A percentile compares a stretch with the other conserved stretches of the same genome.
Evolutionary conservation across 2,888 invertebrate species (phyloP).

Genomic region (Lucinisca nassula): DNA sequence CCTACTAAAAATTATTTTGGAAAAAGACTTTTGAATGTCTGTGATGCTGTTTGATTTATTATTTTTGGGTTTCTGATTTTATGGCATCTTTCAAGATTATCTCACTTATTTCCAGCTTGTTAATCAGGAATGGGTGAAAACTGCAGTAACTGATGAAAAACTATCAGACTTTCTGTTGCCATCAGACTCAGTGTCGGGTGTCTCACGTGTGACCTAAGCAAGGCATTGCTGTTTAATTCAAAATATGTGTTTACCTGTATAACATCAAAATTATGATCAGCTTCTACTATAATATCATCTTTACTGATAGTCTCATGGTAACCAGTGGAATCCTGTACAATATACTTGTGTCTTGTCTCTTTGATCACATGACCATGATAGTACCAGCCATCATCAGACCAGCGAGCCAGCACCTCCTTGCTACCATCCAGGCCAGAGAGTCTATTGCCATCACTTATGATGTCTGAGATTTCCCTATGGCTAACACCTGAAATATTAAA

Average conservation of each 20-base stretch:
- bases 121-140: too few species aligned
- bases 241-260: conserved; percentile 75
- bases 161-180: too few species aligned
- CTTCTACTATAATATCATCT: conserved; percentile 85
- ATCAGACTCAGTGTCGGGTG: too few species aligned
- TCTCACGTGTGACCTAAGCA: too few species aligned
- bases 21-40: too few species aligned
- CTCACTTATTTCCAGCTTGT: too few species aligned
- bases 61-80: too few species aligned
- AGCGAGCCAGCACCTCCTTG: conserved; percentile 86
- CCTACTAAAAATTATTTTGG: too few species aligned
- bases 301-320: conserved; percentile 81
- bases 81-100: too few species aligned
- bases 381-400: conserved; percentile 88
- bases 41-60: too few species aligned
- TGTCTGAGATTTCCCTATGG: background rate
- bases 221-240: too few species aligned
- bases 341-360: conserved; percentile 75
- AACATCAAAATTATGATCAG: conserved; percentile 77
- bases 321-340: conserved; percentile 84
- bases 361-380: conserved; percentile 80
- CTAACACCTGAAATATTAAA: background rate
- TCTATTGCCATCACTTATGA: background rate
- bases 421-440: conserved; percentile 35
- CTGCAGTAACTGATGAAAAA: too few species aligned